Evolutionary conservation across 2,113 vertebrate genomes (phyloP), one percentile per base, ranked within the genome.

Genomic region (Apteryx mantelli): DNA sequence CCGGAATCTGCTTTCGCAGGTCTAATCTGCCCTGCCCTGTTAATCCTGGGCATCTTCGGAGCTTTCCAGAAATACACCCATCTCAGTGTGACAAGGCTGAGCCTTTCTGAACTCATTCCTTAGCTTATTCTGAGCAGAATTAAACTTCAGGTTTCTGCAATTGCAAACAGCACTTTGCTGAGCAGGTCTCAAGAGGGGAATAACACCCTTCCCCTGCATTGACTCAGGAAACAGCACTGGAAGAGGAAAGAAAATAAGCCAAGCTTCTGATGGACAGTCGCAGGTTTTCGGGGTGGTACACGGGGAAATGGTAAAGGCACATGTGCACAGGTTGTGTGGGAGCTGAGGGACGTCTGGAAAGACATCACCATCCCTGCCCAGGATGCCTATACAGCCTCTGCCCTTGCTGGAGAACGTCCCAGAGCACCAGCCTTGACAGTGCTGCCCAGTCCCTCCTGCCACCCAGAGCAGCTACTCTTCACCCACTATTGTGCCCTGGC

Each of bases 381-480:
- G 7, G 17, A 22, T 17, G 11, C 40, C 10, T 1, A 0, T 28
- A 42, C n/a, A 69, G 20, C n/a, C 26, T 14, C 7, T 65, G 56
- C 19, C 80, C 19, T 55, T n/a, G 19, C n/a, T 53, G 14, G 34
- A 42, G 21, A 6, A 50, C 53, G 58, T 5, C 1, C 14, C 32
- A n/a, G 24, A 64, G 40, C 50, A 30, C 11, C 38, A 50, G 30
- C 60, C 46, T 53, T 61, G 50, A 34, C 34, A 69, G 20, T 46
- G 24, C 22, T 34, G 30, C 69, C 32, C 22, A 36, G 30, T 5
- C 4, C 22, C 13, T 74, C 21, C 34, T 48, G 13, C 66, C 55
- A 53, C 0, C 0, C 11, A n/a, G 44, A 79, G 32, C 13, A 5
- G 8, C 38, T 10, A 7, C 0, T 1, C 46, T 84, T 77, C 70